Evolutionary conservation across 2,113 vertebrate species (phyloP), one percentile per base, ranked within the genome.

Genomic region (Setophaga kirtlandii): DNA sequence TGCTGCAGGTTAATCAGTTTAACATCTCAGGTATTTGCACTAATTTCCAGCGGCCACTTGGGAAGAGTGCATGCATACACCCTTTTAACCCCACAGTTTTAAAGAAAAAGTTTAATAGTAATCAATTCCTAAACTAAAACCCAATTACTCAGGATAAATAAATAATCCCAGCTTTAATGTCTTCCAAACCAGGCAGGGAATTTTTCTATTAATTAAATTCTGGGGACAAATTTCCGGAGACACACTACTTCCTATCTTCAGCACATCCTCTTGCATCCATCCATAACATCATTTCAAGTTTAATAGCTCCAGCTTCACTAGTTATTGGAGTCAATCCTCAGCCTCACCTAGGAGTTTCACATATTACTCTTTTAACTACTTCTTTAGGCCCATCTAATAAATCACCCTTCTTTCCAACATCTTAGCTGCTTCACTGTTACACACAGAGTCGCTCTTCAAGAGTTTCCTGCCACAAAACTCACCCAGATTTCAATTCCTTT

Each of bases 251-350:
- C 37, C 19, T 70, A 53, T 22, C 47, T 73, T 89, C 58, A 87
- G 28, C 8, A 60, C 17, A 77, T 52, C 53, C 42, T 35, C 49
- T 35, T 56, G 17, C 15, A 87, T 28, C 11, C 63, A 80, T 11
- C 15, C 20, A 6, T 46, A 76, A 67, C 19, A 87, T 31, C 30
- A 27, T 83, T 81, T 44, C 50, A 28, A 20, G 73, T 91, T 87
- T 58, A 74, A 82, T 5, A 65, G n/a, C 52, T 78, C 50, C 37
- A 70, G 79, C 9, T 56, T 78, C 46, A 74, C 49, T 28, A 79
- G 24, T 30, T 42, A 50, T 7, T 0, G 0, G 10, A 21, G n/a
- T 39, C 28, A 64, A 55, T 3, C 5, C n/a, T 93, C 49, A 77
- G 25, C 11, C 35, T 69, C 55, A 87, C 22, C 21, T 15, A 69